These are phyloP conservation scores for Tokudaia muenninki DNA, from an alignment of 2,797 vertebrate species.

Conservation along the genomic window DNA sequence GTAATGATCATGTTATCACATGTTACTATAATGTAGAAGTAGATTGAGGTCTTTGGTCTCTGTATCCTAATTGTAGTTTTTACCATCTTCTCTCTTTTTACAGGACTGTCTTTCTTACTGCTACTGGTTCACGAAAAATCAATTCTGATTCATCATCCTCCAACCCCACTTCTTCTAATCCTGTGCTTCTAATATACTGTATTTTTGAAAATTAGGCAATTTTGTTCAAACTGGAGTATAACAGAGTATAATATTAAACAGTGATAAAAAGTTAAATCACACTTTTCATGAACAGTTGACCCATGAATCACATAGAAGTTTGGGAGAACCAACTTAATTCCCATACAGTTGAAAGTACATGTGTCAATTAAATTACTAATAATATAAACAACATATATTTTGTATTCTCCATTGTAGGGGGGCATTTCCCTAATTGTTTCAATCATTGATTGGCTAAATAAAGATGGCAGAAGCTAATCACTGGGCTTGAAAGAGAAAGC, in stretches of 20 bases:
- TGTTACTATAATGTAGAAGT: not conserved
- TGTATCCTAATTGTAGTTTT: slow-evolving; percentile 20
- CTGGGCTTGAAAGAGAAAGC: too few species aligned
- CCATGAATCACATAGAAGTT: not conserved
- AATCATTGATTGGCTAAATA: too few species aligned
- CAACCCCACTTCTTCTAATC: not conserved
- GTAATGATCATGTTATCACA: slow-evolving; percentile 9
- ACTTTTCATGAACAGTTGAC: not conserved
- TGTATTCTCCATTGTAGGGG: not conserved
- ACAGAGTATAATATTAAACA: slow-evolving; percentile 21
- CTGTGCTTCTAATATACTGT: slow-evolving; percentile 3
- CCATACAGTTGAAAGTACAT: not conserved
- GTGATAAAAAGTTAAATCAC: not conserved
- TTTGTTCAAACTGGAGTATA: slow-evolving; percentile 27
- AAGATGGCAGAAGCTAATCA: too few species aligned
- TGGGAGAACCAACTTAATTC: not conserved
- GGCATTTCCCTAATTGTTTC: too few species aligned
- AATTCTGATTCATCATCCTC: not conserved
- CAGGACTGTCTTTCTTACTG: not conserved
- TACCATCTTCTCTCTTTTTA: not conserved
- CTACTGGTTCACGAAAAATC: slow-evolving; percentile 14
- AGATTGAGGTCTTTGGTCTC: not conserved
- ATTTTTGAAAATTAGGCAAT: not conserved
- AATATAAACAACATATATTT: not conserved
- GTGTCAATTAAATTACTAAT: not conserved